Conservation (phyloP, 2,113 vertebrate genomes). For the Anser brachyrhynchus region DNA sequence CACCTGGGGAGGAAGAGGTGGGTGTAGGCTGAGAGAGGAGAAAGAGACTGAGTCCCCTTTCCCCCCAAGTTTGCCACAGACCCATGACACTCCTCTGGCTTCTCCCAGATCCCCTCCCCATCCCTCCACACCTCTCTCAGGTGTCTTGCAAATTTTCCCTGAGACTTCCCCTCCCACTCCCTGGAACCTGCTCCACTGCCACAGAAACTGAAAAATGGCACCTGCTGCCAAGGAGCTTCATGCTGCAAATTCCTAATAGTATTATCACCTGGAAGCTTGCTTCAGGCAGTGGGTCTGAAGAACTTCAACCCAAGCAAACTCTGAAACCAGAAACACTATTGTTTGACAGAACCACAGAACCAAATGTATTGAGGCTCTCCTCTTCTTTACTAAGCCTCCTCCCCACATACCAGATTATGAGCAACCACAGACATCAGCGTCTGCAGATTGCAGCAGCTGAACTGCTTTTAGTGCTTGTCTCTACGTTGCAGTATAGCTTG, state of each 20-base stretch:
- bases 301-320: constrained; percentile 9
- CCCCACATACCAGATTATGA: not conserved
- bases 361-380: not conserved
- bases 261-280: constrained; percentile 7
- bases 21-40: not conserved
- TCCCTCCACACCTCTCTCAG: not conserved
- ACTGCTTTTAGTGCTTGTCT: not conserved
- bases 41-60: not conserved
- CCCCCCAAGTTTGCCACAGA: not conserved
- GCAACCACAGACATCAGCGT: not conserved
- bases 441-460: not conserved
- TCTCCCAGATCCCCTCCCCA: not conserved
- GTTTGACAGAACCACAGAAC: constrained; percentile 8
- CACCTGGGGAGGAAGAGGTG: not conserved
- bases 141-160: not conserved
- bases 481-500: not conserved
- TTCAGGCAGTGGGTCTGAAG: not conserved
- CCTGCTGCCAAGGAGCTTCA: constrained; percentile 32
- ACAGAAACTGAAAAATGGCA: not conserved
- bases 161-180: not conserved
- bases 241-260: constrained; percentile 13
- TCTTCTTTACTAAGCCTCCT: not conserved
- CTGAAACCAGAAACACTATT: not conserved
- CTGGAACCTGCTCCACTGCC: not conserved
- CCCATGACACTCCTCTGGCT: not conserved